Evolutionary conservation across 2,797 vertebrate genomes (phyloP), one percentile per base, ranked within the genome.

Genomic region (Hypotaenidia okinawae): DNA sequence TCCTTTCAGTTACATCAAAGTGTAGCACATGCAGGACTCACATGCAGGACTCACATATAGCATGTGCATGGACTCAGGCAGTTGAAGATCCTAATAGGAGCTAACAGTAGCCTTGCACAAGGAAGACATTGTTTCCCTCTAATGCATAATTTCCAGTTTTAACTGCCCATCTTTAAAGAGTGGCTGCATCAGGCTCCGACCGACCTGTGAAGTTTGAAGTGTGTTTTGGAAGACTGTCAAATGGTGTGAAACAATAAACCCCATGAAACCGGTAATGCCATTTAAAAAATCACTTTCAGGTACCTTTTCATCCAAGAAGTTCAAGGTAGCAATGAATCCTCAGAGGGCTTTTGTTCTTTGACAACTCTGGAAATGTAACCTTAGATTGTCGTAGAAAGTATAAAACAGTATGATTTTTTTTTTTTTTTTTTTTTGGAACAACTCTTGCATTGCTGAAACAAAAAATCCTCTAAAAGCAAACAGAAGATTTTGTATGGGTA

Each of bases 401-500:
- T 83, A 37, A 74, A 92, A 52, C 3, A 24, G 32, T 39, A 51
- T 15, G 25, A 93, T 92, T 16, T 27, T 13, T 37, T 28, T 22
- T 61, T 70, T 49, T 49, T 89, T 89, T 33, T 45, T 81, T 47
- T 47, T 47, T 47, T 45, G 45, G 19, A 33, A 21, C 83, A 35
- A 10, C 41, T 89, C 58, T 96, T 92, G 68, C 6, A 33, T 6
- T 79, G 37, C 19, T 89, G 62, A 70, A 82, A 62, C 22, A 74
- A 90, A 84, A 93, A 76, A 16, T 37, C 16, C 54, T 93, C 86
- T 78, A 68, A 87, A 93, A 94, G 14, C 43, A 57, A 92, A 89
- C 1, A 5, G 57, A 84, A 92, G 19, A 28, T 43, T 87, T 87
- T 77, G 12, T 25, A 37, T 33, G 16, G 5, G 27, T 78, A 66